These are phyloP conservation scores for Austrofundulus limnaeus DNA, from an alignment of 2,113 vertebrate genomes.

Conservation along the genomic window DNA sequence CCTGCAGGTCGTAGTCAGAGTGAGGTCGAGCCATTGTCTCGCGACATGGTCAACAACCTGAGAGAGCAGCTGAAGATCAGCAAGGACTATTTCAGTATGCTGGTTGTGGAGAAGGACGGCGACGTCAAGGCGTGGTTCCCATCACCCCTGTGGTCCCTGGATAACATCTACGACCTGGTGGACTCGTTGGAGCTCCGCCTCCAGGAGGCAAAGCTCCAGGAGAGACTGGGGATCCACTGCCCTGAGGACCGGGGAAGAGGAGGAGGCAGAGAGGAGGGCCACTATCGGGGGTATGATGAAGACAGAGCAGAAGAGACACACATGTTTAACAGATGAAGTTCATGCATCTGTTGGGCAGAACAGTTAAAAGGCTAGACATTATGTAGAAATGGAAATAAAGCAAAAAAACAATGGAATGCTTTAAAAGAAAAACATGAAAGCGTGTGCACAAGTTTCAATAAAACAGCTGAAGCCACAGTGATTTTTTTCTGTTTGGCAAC, in stretches of 20 bases:
- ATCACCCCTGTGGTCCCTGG: conserved; percentile 79
- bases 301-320: conserved; percentile 49
- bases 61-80: conserved; percentile 79
- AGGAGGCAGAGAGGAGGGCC: conserved; percentile 18
- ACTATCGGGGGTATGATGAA: conserved; percentile 55
- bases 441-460: background rate
- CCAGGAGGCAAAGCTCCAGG: conserved; percentile 79
- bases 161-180: conserved; percentile 80
- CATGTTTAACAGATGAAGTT: conserved; percentile 16
- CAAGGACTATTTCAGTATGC: conserved; percentile 80
- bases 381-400: conserved; percentile 14
- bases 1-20: conserved; percentile 75
- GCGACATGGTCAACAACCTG: conserved; percentile 67
- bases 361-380: conserved; percentile 6
- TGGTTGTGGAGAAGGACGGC: conserved; percentile 80
- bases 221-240: conserved; percentile 77
- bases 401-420: conserved; percentile 9
- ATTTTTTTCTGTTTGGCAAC: too few species aligned
- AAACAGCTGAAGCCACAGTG: too few species aligned
- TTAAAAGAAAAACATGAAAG: background rate
- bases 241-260: conserved; percentile 54
- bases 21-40: conserved; percentile 68
- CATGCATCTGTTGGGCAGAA: conserved; percentile 3
- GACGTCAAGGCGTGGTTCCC: conserved; percentile 80
- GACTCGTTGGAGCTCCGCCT: conserved; percentile 79